A percentile compares a stretch with the other conserved stretches of the same genome.
These are phyloP conservation scores for Narcine bancroftii DNA, from an alignment of 2,113 vertebrate genomes.

Conservation along the genomic window DNA sequence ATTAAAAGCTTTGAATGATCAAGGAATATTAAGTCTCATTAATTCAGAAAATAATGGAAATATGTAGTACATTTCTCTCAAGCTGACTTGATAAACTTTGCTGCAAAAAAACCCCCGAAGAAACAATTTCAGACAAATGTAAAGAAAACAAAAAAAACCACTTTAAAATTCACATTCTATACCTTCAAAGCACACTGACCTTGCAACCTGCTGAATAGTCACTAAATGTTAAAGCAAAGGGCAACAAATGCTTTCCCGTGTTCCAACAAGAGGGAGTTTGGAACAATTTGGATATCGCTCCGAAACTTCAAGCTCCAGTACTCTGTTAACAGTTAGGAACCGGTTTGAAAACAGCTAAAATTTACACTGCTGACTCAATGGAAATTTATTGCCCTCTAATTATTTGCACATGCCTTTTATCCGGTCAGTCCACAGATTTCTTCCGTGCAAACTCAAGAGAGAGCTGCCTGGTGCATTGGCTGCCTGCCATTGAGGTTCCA, in stretches of 20 bases:
- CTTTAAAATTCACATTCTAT: background rate
- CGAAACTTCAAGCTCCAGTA: conserved; percentile 15
- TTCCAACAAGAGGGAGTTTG: conserved; percentile 14
- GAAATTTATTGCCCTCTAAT: conserved; percentile 39
- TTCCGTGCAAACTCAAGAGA: conserved; percentile 22
- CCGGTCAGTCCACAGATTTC: conserved; percentile 35
- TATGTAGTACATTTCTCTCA: background rate
- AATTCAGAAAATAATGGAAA: background rate
- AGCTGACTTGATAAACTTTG: background rate
- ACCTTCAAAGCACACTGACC: background rate
- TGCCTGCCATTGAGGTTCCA: background rate
- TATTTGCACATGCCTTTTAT: conserved; percentile 40
- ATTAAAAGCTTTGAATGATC: background rate
- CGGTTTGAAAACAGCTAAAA: conserved; percentile 33
- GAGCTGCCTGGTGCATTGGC: conserved; percentile 17
- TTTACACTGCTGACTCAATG: conserved; percentile 36
- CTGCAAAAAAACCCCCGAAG: background rate
- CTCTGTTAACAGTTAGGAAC: conserved; percentile 18
- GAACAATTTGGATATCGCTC: background rate
- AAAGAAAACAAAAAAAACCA: background rate
- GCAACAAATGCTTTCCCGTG: background rate
- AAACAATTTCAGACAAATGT: background rate
- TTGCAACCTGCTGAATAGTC: background rate
- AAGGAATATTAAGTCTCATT: background rate
- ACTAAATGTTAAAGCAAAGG: background rate